Percentiles rank a stretch among this genome's conserved stretches.
phyloP scores from a whole-genome alignment of 1,140 invertebrate genomes.

The Drosophila lowei region DNA sequence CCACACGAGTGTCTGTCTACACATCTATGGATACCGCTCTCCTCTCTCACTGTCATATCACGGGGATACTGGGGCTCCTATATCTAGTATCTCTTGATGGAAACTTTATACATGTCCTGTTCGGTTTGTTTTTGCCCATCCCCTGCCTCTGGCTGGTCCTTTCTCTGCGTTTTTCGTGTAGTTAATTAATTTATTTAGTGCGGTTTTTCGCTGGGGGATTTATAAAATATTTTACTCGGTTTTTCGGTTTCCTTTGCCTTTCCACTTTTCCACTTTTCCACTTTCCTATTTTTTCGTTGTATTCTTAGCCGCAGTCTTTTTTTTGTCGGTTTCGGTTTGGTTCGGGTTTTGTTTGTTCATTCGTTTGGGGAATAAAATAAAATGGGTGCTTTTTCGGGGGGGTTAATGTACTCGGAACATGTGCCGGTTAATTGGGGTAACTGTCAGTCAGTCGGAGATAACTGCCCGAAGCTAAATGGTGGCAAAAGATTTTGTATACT shows the following conservation, averaged over 20 bases:
- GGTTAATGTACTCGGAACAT: constrained; percentile 30
- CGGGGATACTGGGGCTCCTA: not conserved
- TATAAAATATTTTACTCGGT: constrained; percentile 65
- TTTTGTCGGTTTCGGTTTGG: constrained; percentile 12
- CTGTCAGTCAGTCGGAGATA: not conserved
- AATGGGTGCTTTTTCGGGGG: too few relatives aligned
- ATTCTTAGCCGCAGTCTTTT: constrained; percentile 7
- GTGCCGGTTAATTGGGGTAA: constrained; percentile 28
- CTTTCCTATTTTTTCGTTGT: constrained; percentile 34
- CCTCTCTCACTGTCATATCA: constrained; percentile 3
- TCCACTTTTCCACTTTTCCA: not conserved
- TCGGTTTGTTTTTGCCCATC: constrained; percentile 37
- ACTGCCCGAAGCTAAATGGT: too few relatives aligned
- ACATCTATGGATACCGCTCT: too few relatives aligned
- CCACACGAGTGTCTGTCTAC: too few relatives aligned
- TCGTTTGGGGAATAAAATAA: constrained; percentile 37
- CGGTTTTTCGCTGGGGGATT: constrained; percentile 71
- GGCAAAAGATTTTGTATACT: too few relatives aligned
- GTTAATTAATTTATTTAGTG: constrained; percentile 78
- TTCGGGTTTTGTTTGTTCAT: constrained; percentile 9
- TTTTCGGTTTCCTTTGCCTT: constrained; percentile 28
- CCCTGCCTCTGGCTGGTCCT: constrained; percentile 8
- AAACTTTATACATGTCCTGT: constrained; percentile 38
- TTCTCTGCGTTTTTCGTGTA: constrained; percentile 53
- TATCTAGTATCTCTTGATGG: constrained; percentile 23